phyloP scores from a whole-genome alignment of 1,140 invertebrate genomes.

The Pseudomyrmex dendroicus region DNA sequence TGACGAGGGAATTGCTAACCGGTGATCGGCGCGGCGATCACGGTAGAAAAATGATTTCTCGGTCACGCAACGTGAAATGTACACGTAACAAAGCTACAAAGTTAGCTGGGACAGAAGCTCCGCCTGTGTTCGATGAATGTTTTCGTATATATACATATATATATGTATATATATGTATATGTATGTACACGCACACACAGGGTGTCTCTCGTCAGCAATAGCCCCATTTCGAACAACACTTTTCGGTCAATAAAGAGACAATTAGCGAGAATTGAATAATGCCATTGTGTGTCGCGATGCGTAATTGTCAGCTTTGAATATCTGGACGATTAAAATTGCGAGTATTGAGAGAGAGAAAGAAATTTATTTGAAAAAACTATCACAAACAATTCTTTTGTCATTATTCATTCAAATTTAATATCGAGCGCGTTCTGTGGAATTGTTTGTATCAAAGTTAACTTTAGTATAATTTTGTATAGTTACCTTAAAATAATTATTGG shows the following conservation, averaged over 20 bases:
- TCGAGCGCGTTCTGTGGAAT: too few relatives aligned
- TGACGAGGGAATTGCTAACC: conserved; percentile 56
- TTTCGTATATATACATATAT: too few relatives aligned
- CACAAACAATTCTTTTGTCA: too few relatives aligned
- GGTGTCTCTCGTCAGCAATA: neutral
- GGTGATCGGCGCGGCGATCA: conserved; percentile 50
- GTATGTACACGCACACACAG: neutral
- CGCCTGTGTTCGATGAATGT: too few relatives aligned
- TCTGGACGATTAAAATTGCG: too few relatives aligned
- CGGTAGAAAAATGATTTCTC: conserved; percentile 58
- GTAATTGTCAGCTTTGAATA: neutral
- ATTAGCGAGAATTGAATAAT: neutral
- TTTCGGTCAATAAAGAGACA: neutral
- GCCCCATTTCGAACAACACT: conserved; percentile 18
- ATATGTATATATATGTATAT: too few relatives aligned
- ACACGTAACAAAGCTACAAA: conserved; percentile 39
- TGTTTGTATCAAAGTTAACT: too few relatives aligned
- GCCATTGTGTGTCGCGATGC: neutral
- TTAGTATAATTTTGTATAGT: too few relatives aligned
- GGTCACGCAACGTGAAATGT: conserved; percentile 44
- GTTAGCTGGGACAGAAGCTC: conserved; percentile 31
- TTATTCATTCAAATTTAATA: too few relatives aligned
- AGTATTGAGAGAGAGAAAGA: too few relatives aligned
- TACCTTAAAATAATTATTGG: too few relatives aligned
- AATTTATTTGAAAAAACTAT: too few relatives aligned